Conservation (phyloP, 2,113 vertebrate species). For the Campylomormyrus tamandua region DNA sequence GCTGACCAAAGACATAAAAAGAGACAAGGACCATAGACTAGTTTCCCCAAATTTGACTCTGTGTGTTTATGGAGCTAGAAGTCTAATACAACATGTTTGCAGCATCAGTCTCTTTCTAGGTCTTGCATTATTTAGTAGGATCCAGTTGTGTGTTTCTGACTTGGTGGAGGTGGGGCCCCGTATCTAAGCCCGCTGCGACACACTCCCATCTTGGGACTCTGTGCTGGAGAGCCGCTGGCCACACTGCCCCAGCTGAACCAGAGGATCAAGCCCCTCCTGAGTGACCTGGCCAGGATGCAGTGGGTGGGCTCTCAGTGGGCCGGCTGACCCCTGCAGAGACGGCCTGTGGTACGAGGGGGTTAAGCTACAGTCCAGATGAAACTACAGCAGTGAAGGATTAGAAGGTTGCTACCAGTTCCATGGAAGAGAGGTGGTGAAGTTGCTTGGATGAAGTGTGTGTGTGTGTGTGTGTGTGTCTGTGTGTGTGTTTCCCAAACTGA, state of each 20-base stretch:
- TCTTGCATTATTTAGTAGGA: not conserved
- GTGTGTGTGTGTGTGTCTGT: too few species aligned
- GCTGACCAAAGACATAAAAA: not conserved
- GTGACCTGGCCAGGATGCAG: constrained; percentile 72
- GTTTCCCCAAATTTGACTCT: not conserved
- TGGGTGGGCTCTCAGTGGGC: constrained; percentile 67
- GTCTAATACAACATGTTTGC: not conserved
- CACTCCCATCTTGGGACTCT: not conserved
- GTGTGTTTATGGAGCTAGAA: not conserved
- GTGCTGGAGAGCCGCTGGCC: constrained; percentile 68
- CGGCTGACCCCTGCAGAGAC: constrained; percentile 29
- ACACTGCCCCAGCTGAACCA: constrained; percentile 76
- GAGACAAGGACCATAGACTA: not conserved
- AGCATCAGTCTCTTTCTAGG: not conserved
- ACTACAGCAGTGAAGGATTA: too few species aligned
- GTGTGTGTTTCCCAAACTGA: too few species aligned
- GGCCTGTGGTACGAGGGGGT: not conserved
- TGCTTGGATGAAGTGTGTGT: too few species aligned
- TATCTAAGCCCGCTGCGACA: not conserved
- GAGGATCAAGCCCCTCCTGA: constrained; percentile 6
- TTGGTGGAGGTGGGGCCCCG: not conserved
- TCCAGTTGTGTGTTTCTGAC: not conserved
- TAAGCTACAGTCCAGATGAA: not conserved
- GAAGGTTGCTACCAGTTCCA: too few species aligned
- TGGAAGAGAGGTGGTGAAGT: too few species aligned